Evolutionary conservation across 1,140 invertebrate species (phyloP).

Genomic region (silkworm (Bombyx mori)): ASM3026992v2 NC_085118.1:6295001-6295500

Average conservation of each 20-base stretch:
- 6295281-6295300: slow-evolving; percentile 50
- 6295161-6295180: slow-evolving; percentile 4
- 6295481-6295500: too few species aligned
- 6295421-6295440: too few species aligned
- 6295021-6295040: slow-evolving; percentile 49
- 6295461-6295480: too few species aligned
- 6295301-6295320: slow-evolving; percentile 66
- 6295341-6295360: slow-evolving; percentile 64
- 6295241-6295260: slow-evolving; percentile 53
- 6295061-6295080: slow-evolving; percentile 57
- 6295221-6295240: slow-evolving; percentile 48
- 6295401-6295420: slow-evolving; percentile 24
- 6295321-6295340: slow-evolving; percentile 61
- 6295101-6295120: background rate
- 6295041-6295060: slow-evolving; percentile 54
- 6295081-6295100: slow-evolving; percentile 2
- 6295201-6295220: slow-evolving; percentile 49
- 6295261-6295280: slow-evolving; percentile 41
- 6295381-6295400: slow-evolving; percentile 48
- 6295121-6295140: background rate
- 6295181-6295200: slow-evolving; percentile 62
- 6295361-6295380: slow-evolving; percentile 62
- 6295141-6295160: slow-evolving; percentile 1
- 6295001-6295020: slow-evolving; percentile 27
- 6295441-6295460: too few species aligned